Conservation (phyloP, 2,113 vertebrate species). For the Oplegnathus fasciatus region DNA sequence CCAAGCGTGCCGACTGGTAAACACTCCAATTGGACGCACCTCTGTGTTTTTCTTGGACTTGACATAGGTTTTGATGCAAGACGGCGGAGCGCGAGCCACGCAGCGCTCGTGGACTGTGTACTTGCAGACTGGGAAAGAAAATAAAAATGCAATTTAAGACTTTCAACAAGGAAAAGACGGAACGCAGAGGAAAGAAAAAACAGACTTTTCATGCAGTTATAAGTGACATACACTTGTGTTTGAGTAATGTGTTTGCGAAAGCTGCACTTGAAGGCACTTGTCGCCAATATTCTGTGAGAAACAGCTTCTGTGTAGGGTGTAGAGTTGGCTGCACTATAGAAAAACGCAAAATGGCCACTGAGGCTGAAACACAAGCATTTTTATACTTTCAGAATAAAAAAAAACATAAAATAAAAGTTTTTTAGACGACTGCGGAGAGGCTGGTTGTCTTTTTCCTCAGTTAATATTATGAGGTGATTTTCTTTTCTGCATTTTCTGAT, state of each 20-base stretch:
- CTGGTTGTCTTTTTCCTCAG: not conserved
- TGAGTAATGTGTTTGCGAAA: not conserved
- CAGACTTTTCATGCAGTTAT: not conserved
- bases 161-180: not conserved
- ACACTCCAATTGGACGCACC: conserved; percentile 86
- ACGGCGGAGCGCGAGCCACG: conserved; percentile 90
- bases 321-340: too few species aligned
- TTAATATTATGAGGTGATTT: not conserved
- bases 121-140: conserved; percentile 91
- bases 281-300: conserved; percentile 21
- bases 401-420: not conserved
- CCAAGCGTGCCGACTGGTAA: conserved; percentile 69
- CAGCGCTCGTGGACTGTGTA: conserved; percentile 94
- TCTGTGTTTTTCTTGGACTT: conserved; percentile 96
- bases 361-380: not conserved
- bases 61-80: conserved; percentile 95
- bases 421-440: too few species aligned
- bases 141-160: not conserved
- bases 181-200: not conserved
- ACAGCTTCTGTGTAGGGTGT: not conserved
- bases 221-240: not conserved
- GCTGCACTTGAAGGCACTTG: not conserved
- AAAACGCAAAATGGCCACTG: not conserved
- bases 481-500: not conserved
- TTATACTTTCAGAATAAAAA: not conserved